Evolutionary conservation across 2,888 invertebrate species (phyloP), one percentile per base, ranked within the genome.

Genomic region (Pterostichus niger): DNA sequence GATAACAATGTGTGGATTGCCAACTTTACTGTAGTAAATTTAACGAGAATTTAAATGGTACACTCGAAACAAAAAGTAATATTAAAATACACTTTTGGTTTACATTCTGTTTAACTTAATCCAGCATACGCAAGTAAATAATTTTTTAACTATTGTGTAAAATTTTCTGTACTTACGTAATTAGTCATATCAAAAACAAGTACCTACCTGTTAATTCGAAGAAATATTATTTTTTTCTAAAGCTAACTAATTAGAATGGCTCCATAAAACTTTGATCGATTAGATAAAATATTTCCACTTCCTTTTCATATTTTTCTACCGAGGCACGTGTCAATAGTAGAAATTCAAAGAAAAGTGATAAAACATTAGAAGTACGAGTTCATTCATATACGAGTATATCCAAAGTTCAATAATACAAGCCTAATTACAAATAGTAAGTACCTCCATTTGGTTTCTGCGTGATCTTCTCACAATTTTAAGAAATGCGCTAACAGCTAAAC

Each of bases 281-380:
- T 13, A 71, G 68, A 71, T 46, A 71, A 71, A 71, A 71, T 15
- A 9, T 40, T 40, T 40, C 13, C 11, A 71, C 13, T 71, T 71
- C 46, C 68, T 71, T 71, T 44, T 10, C 15, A 64, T 64, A 13
- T 71, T 71, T 71, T 11, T 44, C 1, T 17, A 3, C 24, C 24
- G 24, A 24, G 44, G 24, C 68, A 44, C 68, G 68, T 71, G 68
- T 10, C 44, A 44, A 15, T 44, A 17, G 17, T 44, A 24, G 44
- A 17, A 44, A 44, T 71, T 71, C 68, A 71, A 35, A 64, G 44
- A 44, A 71, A 71, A 17, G 17, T 71, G 68, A 71, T 71, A 44
- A 71, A 56, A 17, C 17, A 71, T n/a, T 17, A 44, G 44, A n/a
- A 71, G 17, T 17, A 44, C 13, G 10, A 71, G 2, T 35, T 71